Conservation (phyloP, 64 coral and sea anemone species). For the Pachyseris speciosa region DNA sequence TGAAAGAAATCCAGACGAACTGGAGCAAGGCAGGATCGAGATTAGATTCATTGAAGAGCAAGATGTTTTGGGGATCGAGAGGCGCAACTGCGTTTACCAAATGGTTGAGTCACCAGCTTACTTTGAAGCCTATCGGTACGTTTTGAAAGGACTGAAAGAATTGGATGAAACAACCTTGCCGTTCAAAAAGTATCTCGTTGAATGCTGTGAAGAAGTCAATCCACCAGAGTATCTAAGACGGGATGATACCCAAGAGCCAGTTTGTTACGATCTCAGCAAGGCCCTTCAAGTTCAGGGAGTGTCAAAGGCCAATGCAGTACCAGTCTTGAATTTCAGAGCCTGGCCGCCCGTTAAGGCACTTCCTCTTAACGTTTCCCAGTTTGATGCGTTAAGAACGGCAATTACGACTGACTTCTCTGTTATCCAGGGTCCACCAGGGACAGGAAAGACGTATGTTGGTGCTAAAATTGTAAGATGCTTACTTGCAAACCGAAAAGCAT, state of each 20-base stretch:
- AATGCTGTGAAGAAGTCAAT: slow-evolving; percentile 22
- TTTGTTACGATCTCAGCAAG: slow-evolving; percentile 44
- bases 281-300: neutral
- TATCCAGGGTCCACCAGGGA: slow-evolving; percentile 95
- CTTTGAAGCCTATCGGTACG: slow-evolving; percentile 77
- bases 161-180: slow-evolving; percentile 48
- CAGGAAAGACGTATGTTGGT: slow-evolving; percentile 91
- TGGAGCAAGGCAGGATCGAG: neutral
- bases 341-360: slow-evolving; percentile 68
- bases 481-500: slow-evolving; percentile 19
- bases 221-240: slow-evolving; percentile 49
- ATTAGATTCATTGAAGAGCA: slow-evolving; percentile 22
- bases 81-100: slow-evolving; percentile 1
- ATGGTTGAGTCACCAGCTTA: slow-evolving; percentile 68
- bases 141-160: slow-evolving; percentile 64
- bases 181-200: slow-evolving; percentile 36
- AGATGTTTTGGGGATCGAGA: slow-evolving; percentile 53
- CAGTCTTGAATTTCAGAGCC: slow-evolving; percentile 20
- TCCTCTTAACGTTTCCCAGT: slow-evolving; percentile 76
- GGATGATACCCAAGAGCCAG: neutral
- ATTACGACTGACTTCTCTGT: slow-evolving; percentile 90
- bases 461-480: slow-evolving; percentile 69
- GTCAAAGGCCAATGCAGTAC: slow-evolving; percentile 19
- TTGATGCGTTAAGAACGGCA: slow-evolving; percentile 79
- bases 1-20: slow-evolving; percentile 21